Evolutionary conservation across 1,140 invertebrate species (phyloP), one percentile per base, ranked within the genome.

Genomic region (Drosophila tristis): DNA sequence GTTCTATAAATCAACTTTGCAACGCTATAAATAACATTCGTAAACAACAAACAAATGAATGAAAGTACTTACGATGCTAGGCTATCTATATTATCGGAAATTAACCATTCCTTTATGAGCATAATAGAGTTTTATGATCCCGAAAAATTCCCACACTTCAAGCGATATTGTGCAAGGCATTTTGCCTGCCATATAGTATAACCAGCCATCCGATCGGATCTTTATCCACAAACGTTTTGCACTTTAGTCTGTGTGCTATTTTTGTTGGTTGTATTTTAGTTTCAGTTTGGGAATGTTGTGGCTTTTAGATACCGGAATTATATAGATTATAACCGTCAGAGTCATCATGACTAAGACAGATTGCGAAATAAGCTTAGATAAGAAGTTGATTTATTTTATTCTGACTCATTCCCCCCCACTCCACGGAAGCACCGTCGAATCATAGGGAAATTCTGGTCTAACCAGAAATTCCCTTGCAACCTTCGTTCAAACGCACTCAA

Each of bases 401-500:
- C 43, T 39, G 1, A n/a, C 60, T 76, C 72, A 75, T 20, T 56
- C 62, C 58, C 57, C 9, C 13, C 16, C 16, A 16, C 16, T 16
- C 16, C 43, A 5, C 55, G 13, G 26, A 72, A 53, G 4, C 16
- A 15, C 11, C 16, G 43, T 16, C 31, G 45, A 25, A 35, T 31
- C 20, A 61, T 61, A 25, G n/a, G 4, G 43, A 57, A 47, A 25
- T 44, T 60, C 13, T 11, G 43, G 8, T 11, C 39, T 43, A 26
- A 31, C 43, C 8, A n/a, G 26, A 43, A 61, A 53, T 15, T 70
- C 8, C n/a, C 16, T n/a, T 16, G 2, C 2, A 25, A 65, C 25
- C 25, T 20, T 20, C 20, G 66, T 67, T 77, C 78, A 65, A 77
- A 80, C 47, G 6, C 72, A 66, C 80, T 85, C 80, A 53, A 59